Evolutionary conservation across 1,140 invertebrate species (phyloP).

Genomic region (Spodoptera frugiperda): DNA sequence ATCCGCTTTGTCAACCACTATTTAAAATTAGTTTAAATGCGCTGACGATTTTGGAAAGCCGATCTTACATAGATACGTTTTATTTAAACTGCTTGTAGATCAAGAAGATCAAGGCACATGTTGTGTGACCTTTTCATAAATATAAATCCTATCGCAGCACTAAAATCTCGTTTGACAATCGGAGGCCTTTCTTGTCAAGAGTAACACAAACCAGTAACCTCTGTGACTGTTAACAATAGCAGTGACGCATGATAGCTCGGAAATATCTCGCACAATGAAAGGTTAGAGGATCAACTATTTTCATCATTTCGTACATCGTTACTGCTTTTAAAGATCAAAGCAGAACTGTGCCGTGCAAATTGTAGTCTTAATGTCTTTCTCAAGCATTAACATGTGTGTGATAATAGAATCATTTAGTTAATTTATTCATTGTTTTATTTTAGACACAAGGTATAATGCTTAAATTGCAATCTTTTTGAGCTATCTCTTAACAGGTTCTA

Average conservation of each 20-base stretch:
- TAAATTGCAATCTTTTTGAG: neutral
- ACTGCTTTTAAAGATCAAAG: neutral
- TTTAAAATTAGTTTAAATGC: neutral
- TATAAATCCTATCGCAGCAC: too few relatives aligned
- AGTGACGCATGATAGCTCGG: neutral
- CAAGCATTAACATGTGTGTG: neutral
- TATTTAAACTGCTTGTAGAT: too few relatives aligned
- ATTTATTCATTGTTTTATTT: too few relatives aligned
- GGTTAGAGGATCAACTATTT: constrained; percentile 30
- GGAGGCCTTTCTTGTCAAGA: neutral
- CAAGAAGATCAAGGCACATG: too few relatives aligned
- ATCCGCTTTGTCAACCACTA: neutral
- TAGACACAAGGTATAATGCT: neutral
- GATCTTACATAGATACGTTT: too few relatives aligned
- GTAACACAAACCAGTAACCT: neutral
- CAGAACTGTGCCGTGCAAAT: neutral
- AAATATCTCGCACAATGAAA: constrained; percentile 10
- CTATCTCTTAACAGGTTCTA: neutral
- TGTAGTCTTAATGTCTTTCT: neutral
- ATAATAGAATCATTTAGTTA: neutral
- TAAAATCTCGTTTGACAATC: too few relatives aligned
- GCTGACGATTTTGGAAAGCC: too few relatives aligned
- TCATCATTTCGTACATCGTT: neutral
- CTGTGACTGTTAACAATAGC: neutral
- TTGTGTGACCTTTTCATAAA: too few relatives aligned